Evolutionary conservation across 2,113 vertebrate species (phyloP).

Genomic region (Caranx melampygus): DNA sequence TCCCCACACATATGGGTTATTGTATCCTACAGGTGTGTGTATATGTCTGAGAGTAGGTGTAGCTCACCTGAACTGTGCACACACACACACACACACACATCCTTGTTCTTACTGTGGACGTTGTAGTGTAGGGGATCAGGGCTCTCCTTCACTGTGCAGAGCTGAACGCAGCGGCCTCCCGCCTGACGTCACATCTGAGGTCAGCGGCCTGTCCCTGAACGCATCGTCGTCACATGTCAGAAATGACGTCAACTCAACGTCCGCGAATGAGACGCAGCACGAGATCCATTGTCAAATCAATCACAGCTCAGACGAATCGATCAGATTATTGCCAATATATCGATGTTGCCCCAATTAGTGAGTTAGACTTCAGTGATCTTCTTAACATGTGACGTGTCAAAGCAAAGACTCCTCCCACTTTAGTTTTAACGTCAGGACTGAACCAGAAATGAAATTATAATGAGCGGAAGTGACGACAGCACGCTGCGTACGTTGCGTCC

Average conservation of each 20-base stretch:
- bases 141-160: constrained; percentile 51
- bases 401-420: too few species aligned
- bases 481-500: too few species aligned
- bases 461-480: too few species aligned
- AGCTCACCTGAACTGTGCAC: constrained; percentile 71
- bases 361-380: too few species aligned
- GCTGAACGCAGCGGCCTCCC: constrained; percentile 44
- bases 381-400: too few species aligned
- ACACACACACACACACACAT: constrained; percentile 10
- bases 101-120: constrained; percentile 61
- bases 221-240: too few species aligned
- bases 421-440: too few species aligned
- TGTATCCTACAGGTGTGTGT: constrained; percentile 66
- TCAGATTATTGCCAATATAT: too few species aligned
- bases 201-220: neutral
- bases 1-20: constrained; percentile 50
- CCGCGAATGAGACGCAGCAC: neutral
- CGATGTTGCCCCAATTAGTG: too few species aligned
- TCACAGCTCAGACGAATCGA: too few species aligned
- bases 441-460: too few species aligned
- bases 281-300: too few species aligned
- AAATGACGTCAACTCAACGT: constrained; percentile 6
- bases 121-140: constrained; percentile 64
- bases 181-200: constrained; percentile 1
- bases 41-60: constrained; percentile 76